Base-by-base conservation (phyloP, 2,113 vertebrate genomes). In the Pseudolaguvia tuberculata region DNA sequence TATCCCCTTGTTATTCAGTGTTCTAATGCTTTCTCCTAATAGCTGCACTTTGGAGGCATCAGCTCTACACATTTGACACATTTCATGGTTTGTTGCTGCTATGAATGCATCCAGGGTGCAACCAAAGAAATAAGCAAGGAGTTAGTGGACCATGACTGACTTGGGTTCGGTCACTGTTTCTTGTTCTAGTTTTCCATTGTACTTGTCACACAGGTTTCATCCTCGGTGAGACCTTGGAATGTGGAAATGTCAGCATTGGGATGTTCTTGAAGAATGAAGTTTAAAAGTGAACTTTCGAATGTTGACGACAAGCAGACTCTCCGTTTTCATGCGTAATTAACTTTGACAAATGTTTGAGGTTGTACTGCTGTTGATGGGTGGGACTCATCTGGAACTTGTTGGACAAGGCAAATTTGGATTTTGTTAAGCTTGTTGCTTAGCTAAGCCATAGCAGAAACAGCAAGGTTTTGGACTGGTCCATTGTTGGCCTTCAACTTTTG, bases 401-500 rank as follows among this genome's bases (percentile, higher is more conserved):
- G 27, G 42, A n/a, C n/a, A n/a, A 14, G 25, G 1, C 14, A 15
- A 48, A 57, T 65, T 25, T n/a, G 25, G 11, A 31, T 75, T 66
- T 29, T 11, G 21, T 20, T 18, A 47, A 23, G 52, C 27, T 35
- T 25, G 25, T 63, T 53, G 47, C 25, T 59, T 14, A 14, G 29
- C 23, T 45, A 65, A 27, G 11, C 47, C 29, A 39, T 20, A 12
- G 45, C 50, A 47, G 29, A 59, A 20, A 2, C 31, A 50, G 20
- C 17, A 15, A 68, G 17, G 63, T 58, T 69, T 76, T 69, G 65
- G 65, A 61, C 39, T 13, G 27, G 55, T 13, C 56, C 42, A 29
- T 31, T 70, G 27, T 63, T 50, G 29, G 70, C 47, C 51, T 76
- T 76, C n/a, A 76, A 29, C 53, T 61, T 48, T 61, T 29, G 25